Percentiles rank a stretch among this genome's conserved stretches.
Evolutionary conservation across 1,140 invertebrate species (phyloP).

Genomic region (Akabosia matsudoensis): DNA sequence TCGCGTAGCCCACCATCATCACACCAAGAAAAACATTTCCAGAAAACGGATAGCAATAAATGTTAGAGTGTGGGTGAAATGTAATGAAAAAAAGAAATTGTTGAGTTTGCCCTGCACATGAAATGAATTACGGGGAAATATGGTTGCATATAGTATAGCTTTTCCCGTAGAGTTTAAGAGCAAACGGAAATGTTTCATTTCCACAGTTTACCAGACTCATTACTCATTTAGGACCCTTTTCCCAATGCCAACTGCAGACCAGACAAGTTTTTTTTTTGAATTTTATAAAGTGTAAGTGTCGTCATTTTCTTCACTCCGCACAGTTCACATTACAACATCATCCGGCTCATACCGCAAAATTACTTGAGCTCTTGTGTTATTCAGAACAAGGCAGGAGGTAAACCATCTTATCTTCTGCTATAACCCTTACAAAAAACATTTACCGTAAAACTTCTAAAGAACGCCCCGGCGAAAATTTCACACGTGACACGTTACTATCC

Average conservation of each 20-base stretch:
- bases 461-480: not conserved
- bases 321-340: not conserved
- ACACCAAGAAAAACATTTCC: no score
- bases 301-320: not conserved
- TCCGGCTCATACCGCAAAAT: not conserved
- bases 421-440: no score
- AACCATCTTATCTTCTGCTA: not conserved
- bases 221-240: conserved; percentile 11
- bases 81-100: no score
- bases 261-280: not conserved
- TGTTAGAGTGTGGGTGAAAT: no score
- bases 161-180: no score
- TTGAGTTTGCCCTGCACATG: no score
- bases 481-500: not conserved
- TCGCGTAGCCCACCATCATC: no score
- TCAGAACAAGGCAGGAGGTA: not conserved
- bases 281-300: no score
- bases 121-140: no score
- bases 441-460: not conserved
- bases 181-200: conserved; percentile 21
- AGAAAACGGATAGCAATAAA: no score
- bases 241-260: not conserved
- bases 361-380: not conserved
- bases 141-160: no score
- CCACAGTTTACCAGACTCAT: conserved; percentile 15